Percentiles rank a stretch among this genome's conserved stretches.
Conservation (phyloP, 2,888 invertebrate genomes). For the Drosophila multiciliata region DNA sequence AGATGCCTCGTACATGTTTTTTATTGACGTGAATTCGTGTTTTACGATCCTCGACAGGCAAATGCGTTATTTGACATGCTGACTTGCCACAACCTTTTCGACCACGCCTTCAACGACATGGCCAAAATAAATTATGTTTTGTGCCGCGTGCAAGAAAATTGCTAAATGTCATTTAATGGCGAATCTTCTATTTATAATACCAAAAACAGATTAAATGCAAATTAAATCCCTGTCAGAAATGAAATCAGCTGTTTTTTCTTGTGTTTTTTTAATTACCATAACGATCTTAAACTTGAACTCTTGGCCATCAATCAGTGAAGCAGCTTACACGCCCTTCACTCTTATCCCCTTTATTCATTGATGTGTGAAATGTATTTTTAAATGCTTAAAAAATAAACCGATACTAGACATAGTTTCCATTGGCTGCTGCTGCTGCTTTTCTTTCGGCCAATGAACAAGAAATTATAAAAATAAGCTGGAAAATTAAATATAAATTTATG, state of each 20-base stretch:
- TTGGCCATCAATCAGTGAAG: constrained; percentile 19
- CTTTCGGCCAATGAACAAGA: constrained; percentile 34
- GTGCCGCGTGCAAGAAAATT: constrained; percentile 63
- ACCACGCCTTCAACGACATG: background rate
- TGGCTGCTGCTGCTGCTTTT: constrained; percentile 15
- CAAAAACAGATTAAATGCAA: constrained; percentile 9
- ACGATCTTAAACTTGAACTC: constrained; percentile 76
- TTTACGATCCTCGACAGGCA: background rate
- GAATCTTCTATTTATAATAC: constrained; percentile 36
- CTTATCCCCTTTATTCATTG: constrained; percentile 13
- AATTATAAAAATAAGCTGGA: constrained; percentile 69
- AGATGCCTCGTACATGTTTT: constrained; percentile 32
- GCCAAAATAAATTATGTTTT: constrained; percentile 40
- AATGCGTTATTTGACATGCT: constrained; percentile 3
- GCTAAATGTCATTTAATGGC: constrained; percentile 52
- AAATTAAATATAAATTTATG: constrained; percentile 68
- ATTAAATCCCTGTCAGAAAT: background rate
- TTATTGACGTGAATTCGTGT: constrained; percentile 47
- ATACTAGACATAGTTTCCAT: constrained; percentile 28
- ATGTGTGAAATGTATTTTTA: constrained; percentile 38
- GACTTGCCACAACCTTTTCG: constrained; percentile 3
- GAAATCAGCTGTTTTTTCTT: background rate
- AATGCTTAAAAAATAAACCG: constrained; percentile 19
- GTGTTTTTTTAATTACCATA: background rate
- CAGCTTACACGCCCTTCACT: background rate